Evolutionary conservation across 2,888 invertebrate genomes (phyloP), one percentile per base, ranked within the genome.

Genomic region (Scelioninae gen. 1): DNA sequence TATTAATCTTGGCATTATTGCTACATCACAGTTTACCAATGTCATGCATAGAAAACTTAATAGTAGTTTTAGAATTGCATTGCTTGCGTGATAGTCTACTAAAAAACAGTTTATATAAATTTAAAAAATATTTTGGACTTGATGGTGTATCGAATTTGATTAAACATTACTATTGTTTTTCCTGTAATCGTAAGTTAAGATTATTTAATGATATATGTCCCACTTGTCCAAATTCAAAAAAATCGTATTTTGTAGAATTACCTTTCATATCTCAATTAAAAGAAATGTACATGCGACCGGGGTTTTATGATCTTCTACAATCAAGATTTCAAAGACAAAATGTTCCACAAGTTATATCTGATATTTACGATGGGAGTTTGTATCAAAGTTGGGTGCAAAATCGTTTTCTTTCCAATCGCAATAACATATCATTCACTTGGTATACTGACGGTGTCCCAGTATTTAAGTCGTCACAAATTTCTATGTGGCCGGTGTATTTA

Each of bases 51-150:
- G 49, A 49, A 16, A 49, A 16, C 7, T n/a, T 49, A 16, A 49
- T 49, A 8, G 49, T 16, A 16, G 16, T 66, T 65, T 15, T 82
- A n/a, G 38, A 77, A 31, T 58, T 72, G 38, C 77, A 82, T 60
- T 82, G 76, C 51, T 47, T 69, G 16, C 31, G n/a, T 34, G 56
- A 69, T 45, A 13, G 47, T 34, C 55, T 69, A n/a, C 4, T 31
- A 11, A 71, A 40, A 43, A 71, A 77, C 45, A 72, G 72, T 13
- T 8, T 77, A 15, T 72, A 15, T 10, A 82, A 72, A 55, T 82
- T 82, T 23, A 65, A 66, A 60, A 62, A 82, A 31, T 66, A 49
- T 58, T 75, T 65, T 11, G 34, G 49, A 16, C 49, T 49, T 6
- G 8, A 16, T 16, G 49, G 49, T 5, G 10, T 13, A 16, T 29